Evolutionary conservation across 1,140 invertebrate genomes (phyloP).

Genomic region (Phenacoccus solenopsis): DNA sequence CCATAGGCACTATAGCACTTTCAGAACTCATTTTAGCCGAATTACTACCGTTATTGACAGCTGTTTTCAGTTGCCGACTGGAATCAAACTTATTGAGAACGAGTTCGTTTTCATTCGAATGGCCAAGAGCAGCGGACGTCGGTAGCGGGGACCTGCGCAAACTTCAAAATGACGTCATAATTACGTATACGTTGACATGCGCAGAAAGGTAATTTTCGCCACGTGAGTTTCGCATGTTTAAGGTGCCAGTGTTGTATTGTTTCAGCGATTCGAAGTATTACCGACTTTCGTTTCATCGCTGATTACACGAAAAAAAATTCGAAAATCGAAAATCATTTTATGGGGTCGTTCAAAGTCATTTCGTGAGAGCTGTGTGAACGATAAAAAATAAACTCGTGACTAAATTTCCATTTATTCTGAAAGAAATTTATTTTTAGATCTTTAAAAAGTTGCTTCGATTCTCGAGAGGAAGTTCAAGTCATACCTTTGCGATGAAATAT

Average conservation of each 20-base stretch:
- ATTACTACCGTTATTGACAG: background rate
- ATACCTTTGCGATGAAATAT: too few relatives aligned
- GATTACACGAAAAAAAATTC: too few relatives aligned
- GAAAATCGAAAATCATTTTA: too few relatives aligned
- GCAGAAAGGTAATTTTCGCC: background rate
- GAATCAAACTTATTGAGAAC: conserved; percentile 3
- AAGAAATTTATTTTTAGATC: too few relatives aligned
- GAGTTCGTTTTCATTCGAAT: conserved; percentile 3
- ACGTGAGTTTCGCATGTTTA: background rate
- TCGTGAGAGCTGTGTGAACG: too few relatives aligned
- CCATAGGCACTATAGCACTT: background rate
- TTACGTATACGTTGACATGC: background rate
- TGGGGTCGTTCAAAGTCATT: too few relatives aligned
- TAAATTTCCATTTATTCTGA: too few relatives aligned
- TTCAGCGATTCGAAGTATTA: too few relatives aligned
- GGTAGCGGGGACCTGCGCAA: background rate
- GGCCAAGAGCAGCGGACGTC: background rate
- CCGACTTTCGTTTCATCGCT: too few relatives aligned
- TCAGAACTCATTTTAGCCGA: background rate
- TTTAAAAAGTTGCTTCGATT: too few relatives aligned
- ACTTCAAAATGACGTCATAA: conserved; percentile 4
- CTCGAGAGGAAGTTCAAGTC: too few relatives aligned
- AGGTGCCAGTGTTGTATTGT: background rate
- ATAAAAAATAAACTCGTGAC: too few relatives aligned
- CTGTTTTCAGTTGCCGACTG: background rate